Conservation (phyloP, 2,888 invertebrate species). For the Baccha elongata region DNA sequence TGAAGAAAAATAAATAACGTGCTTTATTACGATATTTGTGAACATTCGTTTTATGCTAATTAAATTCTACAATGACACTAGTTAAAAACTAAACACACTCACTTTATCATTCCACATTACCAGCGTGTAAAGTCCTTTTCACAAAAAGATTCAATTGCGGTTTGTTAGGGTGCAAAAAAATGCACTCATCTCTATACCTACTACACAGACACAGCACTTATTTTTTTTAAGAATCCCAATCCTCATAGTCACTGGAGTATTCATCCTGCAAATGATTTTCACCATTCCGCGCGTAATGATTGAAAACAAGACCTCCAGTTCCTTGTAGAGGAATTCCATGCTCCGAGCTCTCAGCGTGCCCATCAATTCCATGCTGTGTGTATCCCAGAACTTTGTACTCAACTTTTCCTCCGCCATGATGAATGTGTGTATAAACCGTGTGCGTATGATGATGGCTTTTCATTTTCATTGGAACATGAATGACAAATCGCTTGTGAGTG, state of each 20-base stretch:
- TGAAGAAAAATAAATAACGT: slow-evolving; percentile 43
- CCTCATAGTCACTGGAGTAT: slow-evolving; percentile 50
- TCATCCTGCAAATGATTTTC: slow-evolving; percentile 59
- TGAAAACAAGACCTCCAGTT: slow-evolving; percentile 80
- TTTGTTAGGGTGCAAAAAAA: background rate
- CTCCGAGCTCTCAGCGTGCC: slow-evolving; percentile 80
- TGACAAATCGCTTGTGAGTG: slow-evolving; percentile 88
- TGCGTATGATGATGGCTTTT: slow-evolving; percentile 91
- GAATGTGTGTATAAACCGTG: slow-evolving; percentile 88
- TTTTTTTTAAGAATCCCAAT: slow-evolving; percentile 57
- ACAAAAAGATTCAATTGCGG: slow-evolving; percentile 31
- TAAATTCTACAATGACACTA: slow-evolving; percentile 69
- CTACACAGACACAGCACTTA: background rate
- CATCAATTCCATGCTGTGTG: slow-evolving; percentile 80
- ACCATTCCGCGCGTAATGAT: slow-evolving; percentile 80
- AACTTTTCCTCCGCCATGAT: slow-evolving; percentile 84
- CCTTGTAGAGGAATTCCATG: slow-evolving; percentile 83
- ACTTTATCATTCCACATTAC: background rate
- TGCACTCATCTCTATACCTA: background rate
- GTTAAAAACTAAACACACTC: slow-evolving; percentile 42
- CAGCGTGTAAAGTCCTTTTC: too few species aligned
- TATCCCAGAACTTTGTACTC: slow-evolving; percentile 80
- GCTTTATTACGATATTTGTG: background rate
- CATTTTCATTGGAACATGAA: slow-evolving; percentile 90
- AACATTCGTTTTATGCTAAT: slow-evolving; percentile 21